phyloP scores from a whole-genome alignment of 2,888 invertebrate species.

The Volucella inflata region DNA sequence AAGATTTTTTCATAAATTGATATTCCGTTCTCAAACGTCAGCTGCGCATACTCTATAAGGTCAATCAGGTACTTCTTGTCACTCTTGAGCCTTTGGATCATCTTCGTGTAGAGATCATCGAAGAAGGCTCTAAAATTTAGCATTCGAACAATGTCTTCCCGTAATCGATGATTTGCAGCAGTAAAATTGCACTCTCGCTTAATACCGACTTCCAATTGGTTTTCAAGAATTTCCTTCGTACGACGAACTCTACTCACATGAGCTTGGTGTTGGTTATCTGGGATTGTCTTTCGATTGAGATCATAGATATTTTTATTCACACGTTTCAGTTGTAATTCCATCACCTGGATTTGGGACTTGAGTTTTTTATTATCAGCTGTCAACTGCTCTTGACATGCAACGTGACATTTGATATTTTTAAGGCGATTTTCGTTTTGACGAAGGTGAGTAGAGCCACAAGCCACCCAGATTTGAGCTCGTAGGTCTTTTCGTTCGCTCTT shows the following conservation, averaged over 20 bases:
- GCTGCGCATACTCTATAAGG: constrained; percentile 81
- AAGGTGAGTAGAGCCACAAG: constrained; percentile 79
- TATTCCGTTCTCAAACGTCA: constrained; percentile 81
- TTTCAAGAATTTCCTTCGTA: constrained; percentile 80
- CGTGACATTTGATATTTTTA: constrained; percentile 79
- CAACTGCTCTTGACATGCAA: constrained; percentile 81
- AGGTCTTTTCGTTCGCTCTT: constrained; percentile 80
- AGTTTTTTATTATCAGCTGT: constrained; percentile 79
- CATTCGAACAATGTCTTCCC: constrained; percentile 80
- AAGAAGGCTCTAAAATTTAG: constrained; percentile 81
- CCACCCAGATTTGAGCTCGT: constrained; percentile 81
- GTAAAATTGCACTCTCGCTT: constrained; percentile 81
- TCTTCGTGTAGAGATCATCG: constrained; percentile 81
- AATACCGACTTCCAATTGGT: constrained; percentile 81
- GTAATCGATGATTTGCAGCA: constrained; percentile 79
- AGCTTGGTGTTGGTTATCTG: constrained; percentile 81
- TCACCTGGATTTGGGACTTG: constrained; percentile 79
- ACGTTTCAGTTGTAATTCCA: constrained; percentile 81
- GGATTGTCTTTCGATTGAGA: constrained; percentile 81
- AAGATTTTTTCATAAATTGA: constrained; percentile 82
- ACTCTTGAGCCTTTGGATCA: constrained; percentile 81
- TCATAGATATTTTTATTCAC: constrained; percentile 81
- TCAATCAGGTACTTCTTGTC: constrained; percentile 83
- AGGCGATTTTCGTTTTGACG: constrained; percentile 78
- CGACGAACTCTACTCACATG: constrained; percentile 79